Base-by-base conservation (phyloP, 2,888 invertebrate genomes). In the Latheticus oryzae region DNA sequence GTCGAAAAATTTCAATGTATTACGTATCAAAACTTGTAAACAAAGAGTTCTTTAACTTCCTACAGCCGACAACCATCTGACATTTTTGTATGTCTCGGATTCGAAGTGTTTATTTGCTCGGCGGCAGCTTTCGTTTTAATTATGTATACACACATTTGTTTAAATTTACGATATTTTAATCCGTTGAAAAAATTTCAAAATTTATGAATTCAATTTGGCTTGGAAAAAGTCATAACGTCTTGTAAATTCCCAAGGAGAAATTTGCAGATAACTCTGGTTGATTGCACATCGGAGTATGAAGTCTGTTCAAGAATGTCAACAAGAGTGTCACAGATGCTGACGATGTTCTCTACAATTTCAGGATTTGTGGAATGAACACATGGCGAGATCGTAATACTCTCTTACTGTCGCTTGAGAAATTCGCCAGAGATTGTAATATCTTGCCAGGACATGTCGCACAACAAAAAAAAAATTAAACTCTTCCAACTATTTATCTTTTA, bases 291-390 rank as follows among this genome's bases (percentile, higher is more conserved):
- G 51, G 53, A 63, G 61, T 61, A 60, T 61, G 62, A 69, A 66
- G 68, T 64, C 65, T 61, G 50, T 45, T 59, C 61, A 63, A 63
- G 67, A 67, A 68, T 65, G 71, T 69, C 69, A 68, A 69, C 68
- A 61, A 60, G 60, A 68, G 63, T 67, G 69, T 68, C 70, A 61
- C 70, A 71, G 70, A 71, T 72, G 72, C 67, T 64, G 65, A 62
- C 69, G 64, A 67, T 68, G 69, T 64, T 66, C 67, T 58, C 63
- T 66, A 56, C 65, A 65, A 68, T 65, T 67, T 65, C 67, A 60
- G 66, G 68, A 71, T 70, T 70, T 71, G 69, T 66, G 62, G 68
- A 69, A 68, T 63, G 68, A 70, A 70, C 72, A 71, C 66, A 69
- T 70, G 72, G 71, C 63, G 65, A 62, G 64, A 59, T 64, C 68